Evolutionary conservation across 1,140 invertebrate genomes (phyloP).

Genomic region (Luehdorfia chinensis): DNA sequence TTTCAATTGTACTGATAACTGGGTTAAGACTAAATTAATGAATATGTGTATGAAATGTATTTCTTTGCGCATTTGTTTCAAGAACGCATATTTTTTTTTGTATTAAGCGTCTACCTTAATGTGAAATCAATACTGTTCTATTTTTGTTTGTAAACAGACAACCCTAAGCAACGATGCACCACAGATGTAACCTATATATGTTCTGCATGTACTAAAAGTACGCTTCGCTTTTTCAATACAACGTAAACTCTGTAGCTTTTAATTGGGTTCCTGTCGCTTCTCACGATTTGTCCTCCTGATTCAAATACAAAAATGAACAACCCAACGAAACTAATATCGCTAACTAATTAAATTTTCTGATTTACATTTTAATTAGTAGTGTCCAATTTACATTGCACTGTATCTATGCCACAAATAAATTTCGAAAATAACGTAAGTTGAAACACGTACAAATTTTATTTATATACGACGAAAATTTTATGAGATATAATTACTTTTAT

Average conservation of each 20-base stretch:
- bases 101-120: no score
- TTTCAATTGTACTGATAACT: no score
- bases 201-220: conserved; percentile 19
- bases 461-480: no score
- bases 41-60: no score
- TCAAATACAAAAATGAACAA: conserved; percentile 56
- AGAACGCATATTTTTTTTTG: no score
- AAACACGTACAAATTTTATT: no score
- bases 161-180: conserved; percentile 22
- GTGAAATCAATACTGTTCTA: no score
- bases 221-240: conserved; percentile 46
- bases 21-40: no score
- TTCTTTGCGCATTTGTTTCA: no score
- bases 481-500: no score
- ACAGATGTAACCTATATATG: conserved; percentile 11
- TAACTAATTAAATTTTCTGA: conserved; percentile 63
- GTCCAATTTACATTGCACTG: background rate
- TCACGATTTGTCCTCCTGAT: conserved; percentile 41
- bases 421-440: background rate
- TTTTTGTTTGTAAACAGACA: no score
- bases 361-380: conserved; percentile 29
- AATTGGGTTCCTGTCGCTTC: conserved; percentile 56
- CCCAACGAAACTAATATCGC: conserved; percentile 35
- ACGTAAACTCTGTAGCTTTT: conserved; percentile 43
- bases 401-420: background rate